Conservation (phyloP, 2,797 vertebrate genomes). For the Menidia menidia region DNA sequence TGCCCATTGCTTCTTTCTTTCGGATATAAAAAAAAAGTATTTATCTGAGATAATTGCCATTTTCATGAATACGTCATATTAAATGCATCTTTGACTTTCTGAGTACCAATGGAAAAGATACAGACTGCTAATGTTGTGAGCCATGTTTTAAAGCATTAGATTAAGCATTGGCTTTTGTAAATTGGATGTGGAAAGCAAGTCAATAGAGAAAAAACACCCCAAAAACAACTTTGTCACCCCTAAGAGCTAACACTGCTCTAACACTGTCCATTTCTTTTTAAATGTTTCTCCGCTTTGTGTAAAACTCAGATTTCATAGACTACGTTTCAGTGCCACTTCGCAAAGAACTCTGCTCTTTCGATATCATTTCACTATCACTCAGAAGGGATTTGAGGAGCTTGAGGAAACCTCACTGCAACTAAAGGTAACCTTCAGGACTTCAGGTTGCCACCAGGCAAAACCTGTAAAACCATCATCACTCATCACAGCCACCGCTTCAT, state of each 20-base stretch:
- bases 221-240: not conserved
- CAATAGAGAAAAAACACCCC: not conserved
- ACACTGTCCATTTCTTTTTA: not conserved
- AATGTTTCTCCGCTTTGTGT: not conserved
- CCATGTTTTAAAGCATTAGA: not conserved
- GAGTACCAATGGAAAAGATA: not conserved
- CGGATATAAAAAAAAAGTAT: not conserved
- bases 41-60: not conserved
- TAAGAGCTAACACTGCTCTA: not conserved
- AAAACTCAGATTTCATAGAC: no score
- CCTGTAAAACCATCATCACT: not conserved
- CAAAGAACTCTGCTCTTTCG: no score
- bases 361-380: no score
- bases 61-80: not conserved
- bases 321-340: no score
- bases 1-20: slow-evolving; percentile 9
- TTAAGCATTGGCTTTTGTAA: not conserved
- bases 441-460: not conserved
- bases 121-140: no score
- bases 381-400: no score
- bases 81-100: not conserved
- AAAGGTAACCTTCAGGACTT: no score
- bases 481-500: not conserved
- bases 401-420: no score
- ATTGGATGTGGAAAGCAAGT: not conserved